These are phyloP conservation scores for Pardalotus punctatus DNA, from an alignment of 2,113 vertebrate species.

Conservation along the genomic window DNA sequence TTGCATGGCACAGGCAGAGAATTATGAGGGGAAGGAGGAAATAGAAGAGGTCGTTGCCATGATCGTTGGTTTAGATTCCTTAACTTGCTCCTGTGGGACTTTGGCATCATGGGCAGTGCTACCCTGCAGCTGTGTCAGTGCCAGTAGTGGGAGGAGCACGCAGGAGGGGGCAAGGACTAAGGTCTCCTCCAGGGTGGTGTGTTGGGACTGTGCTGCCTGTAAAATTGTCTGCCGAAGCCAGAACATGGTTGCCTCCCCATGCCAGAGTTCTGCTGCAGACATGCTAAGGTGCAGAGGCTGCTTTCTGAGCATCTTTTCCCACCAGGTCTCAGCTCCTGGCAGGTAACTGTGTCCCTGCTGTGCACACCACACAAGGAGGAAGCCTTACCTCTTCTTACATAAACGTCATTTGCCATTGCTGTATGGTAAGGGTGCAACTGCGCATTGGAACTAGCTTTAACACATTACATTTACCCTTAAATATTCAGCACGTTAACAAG, in stretches of 20 bases:
- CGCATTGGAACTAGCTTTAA: not conserved
- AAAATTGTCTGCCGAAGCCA: not conserved
- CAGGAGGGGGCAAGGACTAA: not conserved
- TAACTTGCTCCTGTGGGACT: not conserved
- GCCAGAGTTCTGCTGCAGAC: not conserved
- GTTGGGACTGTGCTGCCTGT: not conserved
- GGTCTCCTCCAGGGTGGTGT: not conserved
- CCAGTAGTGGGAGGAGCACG: not conserved
- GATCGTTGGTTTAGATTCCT: not conserved
- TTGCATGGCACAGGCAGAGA: not conserved
- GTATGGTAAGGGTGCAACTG: not conserved
- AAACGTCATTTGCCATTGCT: fast-evolving
- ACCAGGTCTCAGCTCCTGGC: not conserved
- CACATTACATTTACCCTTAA: not conserved
- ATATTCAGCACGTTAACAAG: not conserved
- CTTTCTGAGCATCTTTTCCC: not conserved
- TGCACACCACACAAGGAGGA: not conserved
- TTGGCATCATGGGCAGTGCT: fast-evolving
- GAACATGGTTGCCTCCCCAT: fast-evolving
- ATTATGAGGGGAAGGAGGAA: not conserved
- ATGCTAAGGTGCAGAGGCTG: not conserved
- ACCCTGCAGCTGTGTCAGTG: fast-evolving
- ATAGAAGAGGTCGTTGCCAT: not conserved
- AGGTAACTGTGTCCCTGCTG: not conserved
- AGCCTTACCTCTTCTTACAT: not conserved